These are phyloP conservation scores for Tonatia bakeri DNA, from an alignment of 2,113 vertebrate species.

Conservation along the genomic window DNA sequence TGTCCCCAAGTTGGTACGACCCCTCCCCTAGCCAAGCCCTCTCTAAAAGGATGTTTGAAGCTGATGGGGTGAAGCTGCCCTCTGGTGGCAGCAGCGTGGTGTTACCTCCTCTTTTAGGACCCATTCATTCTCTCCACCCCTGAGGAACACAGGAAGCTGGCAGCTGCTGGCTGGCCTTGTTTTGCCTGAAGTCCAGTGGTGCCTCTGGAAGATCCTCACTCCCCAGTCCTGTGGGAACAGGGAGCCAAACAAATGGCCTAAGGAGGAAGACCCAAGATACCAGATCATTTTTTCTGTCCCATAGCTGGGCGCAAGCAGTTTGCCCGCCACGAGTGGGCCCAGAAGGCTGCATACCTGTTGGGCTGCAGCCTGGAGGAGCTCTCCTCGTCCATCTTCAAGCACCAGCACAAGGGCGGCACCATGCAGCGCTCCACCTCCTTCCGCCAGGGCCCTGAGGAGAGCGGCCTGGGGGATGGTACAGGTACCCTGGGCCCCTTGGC, in stretches of 20 bases:
- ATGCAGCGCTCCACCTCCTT: conserved; percentile 93
- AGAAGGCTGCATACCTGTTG: conserved; percentile 95
- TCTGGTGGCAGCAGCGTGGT: background rate
- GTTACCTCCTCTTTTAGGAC: background rate
- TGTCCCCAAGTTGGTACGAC: background rate
- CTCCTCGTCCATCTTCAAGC: conserved; percentile 95
- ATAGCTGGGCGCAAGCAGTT: conserved; percentile 92
- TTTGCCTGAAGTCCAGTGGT: background rate
- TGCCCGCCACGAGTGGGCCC: conserved; percentile 97
- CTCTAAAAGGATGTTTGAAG: background rate
- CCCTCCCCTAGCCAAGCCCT: background rate
- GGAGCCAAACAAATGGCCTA: background rate
- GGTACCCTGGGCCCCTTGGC: conserved; percentile 71
- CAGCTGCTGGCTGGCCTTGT: background rate
- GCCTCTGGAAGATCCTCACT: background rate
- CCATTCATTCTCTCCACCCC: background rate
- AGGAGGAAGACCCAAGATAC: background rate
- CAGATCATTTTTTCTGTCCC: background rate
- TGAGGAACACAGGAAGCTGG: background rate
- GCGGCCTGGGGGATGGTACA: conserved; percentile 80
- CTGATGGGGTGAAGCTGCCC: background rate
- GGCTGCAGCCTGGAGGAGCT: conserved; percentile 95
- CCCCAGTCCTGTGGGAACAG: background rate
- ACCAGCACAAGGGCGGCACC: conserved; percentile 88
- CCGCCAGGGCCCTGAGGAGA: conserved; percentile 90